A percentile compares a stretch with the other conserved stretches of the same genome.
Evolutionary conservation across 2,888 invertebrate genomes (phyloP).

Genomic region (Torymus tubicola): DNA sequence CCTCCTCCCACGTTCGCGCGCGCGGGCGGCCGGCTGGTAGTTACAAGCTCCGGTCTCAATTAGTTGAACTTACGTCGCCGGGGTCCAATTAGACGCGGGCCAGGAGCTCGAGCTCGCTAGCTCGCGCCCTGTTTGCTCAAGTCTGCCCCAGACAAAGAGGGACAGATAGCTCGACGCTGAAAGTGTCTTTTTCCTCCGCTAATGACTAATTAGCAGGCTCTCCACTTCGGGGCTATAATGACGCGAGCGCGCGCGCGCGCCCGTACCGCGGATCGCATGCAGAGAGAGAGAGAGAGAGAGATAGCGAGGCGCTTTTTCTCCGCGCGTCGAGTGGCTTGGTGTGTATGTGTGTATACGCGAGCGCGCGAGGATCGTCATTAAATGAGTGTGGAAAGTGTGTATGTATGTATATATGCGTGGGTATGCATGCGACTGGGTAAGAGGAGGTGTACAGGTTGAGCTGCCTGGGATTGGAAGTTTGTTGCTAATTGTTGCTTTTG

Average conservation of each 20-base stretch:
- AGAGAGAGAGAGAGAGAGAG: conserved; percentile 14
- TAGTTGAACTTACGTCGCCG: conserved; percentile 75
- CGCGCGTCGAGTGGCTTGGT: neutral
- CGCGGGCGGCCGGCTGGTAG: conserved; percentile 60
- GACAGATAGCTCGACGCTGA: conserved; percentile 63
- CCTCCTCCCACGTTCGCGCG: too few species aligned
- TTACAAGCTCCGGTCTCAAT: conserved; percentile 75
- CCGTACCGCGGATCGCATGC: conserved; percentile 38
- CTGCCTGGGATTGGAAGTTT: too few species aligned
- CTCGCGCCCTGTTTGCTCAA: conserved; percentile 74
- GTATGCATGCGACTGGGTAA: too few species aligned
- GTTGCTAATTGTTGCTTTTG: too few species aligned
- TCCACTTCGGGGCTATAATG: conserved; percentile 72
- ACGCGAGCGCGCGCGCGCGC: conserved; percentile 69
- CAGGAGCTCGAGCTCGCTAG: conserved; percentile 64
- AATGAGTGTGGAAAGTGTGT: too few species aligned
- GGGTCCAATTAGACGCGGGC: conserved; percentile 76
- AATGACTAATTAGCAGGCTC: conserved; percentile 76
- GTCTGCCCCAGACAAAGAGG: conserved; percentile 63
- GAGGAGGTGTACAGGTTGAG: too few species aligned
- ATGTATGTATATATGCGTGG: too few species aligned
- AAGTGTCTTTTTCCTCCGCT: conserved; percentile 76
- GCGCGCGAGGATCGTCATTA: conserved; percentile 29
- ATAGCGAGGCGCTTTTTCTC: neutral
- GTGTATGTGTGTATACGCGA: neutral